Evolutionary conservation across 2,113 vertebrate genomes (phyloP).

Genomic region (Origma solitaria): DNA sequence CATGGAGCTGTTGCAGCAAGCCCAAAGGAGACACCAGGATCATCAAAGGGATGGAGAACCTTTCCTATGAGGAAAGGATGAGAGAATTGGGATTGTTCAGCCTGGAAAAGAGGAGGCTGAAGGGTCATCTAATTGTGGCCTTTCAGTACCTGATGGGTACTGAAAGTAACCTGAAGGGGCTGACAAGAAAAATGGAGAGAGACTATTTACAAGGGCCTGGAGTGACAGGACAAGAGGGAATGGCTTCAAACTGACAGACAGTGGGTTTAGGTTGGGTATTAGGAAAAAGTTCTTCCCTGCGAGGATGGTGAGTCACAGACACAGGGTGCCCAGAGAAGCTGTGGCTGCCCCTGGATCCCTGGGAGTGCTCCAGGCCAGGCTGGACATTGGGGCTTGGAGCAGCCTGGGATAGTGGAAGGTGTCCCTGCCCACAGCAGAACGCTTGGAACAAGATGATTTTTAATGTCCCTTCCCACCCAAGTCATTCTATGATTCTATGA

Average conservation of each 20-base stretch:
- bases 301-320: neutral
- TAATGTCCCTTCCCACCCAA: neutral
- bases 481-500: neutral
- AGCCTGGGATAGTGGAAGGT: neutral
- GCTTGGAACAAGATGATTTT: neutral
- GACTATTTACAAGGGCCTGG: neutral
- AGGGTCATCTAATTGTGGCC: neutral
- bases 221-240: neutral
- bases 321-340: neutral
- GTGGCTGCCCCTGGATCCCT: no score
- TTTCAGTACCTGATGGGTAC: neutral
- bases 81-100: neutral
- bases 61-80: neutral
- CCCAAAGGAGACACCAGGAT: neutral
- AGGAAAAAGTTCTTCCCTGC: neutral
- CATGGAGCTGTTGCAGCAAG: fast-evolving
- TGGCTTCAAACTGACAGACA: neutral
- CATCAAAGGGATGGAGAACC: neutral
- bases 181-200: neutral
- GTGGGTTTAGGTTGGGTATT: neutral
- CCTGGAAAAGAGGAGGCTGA: neutral
- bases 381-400: neutral
- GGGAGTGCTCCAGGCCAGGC: neutral
- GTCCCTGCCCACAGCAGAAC: neutral
- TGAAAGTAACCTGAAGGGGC: neutral